phyloP scores from a whole-genome alignment of 2,113 vertebrate genomes.

The Mustelus asterias region DNA sequence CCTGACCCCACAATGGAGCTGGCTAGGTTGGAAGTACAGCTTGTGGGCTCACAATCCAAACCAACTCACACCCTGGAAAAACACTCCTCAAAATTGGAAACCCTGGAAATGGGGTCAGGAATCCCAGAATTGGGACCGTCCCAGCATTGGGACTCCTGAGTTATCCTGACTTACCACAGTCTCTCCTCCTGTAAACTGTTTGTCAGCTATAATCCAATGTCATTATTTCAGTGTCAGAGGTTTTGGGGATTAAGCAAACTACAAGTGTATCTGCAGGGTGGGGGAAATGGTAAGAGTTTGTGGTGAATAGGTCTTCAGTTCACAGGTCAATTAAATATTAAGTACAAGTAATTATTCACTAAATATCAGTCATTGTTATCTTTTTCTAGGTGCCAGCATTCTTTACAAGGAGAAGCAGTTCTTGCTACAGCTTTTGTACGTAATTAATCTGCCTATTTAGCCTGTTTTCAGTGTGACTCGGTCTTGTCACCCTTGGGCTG shows the following conservation, averaged over 20 bases:
- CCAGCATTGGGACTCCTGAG: too few species aligned
- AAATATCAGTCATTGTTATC: not conserved
- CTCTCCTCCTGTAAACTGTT: not conserved
- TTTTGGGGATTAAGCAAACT: not conserved
- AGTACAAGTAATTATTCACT: not conserved
- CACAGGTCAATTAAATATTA: not conserved
- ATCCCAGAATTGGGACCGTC: too few species aligned
- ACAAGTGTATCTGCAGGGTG: not conserved
- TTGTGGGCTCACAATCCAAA: too few species aligned
- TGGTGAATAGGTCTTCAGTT: not conserved
- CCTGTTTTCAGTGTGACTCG: not conserved
- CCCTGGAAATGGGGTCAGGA: too few species aligned
- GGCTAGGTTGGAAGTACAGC: too few species aligned
- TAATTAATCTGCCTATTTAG: not conserved
- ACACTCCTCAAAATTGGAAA: too few species aligned
- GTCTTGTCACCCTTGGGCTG: conserved; percentile 8
- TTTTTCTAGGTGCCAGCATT: not conserved
- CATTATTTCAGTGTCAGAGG: not conserved
- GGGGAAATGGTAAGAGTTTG: not conserved
- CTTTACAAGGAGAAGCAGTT: not conserved
- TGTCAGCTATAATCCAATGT: not conserved
- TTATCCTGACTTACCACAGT: too few species aligned
- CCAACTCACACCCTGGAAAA: too few species aligned
- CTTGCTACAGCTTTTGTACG: not conserved
- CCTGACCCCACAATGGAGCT: too few species aligned